Evolutionary conservation across 2,888 invertebrate species (phyloP).

Genomic region (Dugesia japonica): DNA sequence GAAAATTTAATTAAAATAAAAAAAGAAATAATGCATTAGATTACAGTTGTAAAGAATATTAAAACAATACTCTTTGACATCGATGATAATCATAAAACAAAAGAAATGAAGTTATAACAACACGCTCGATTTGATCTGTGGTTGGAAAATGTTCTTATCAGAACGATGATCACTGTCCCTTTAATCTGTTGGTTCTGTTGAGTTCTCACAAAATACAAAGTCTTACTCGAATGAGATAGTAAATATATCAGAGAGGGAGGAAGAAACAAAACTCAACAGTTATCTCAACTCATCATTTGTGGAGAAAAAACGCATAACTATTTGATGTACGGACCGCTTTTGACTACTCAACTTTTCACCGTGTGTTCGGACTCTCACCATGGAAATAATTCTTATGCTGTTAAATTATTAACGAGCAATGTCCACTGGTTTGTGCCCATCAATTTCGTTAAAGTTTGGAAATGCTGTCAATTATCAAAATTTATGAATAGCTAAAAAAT

Average conservation of each 20-base stretch:
- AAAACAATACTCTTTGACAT: constrained; percentile 14
- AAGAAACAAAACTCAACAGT: neutral
- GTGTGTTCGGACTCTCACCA: constrained; percentile 20
- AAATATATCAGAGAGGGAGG: constrained; percentile 9
- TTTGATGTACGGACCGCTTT: constrained; percentile 14
- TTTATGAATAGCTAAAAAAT: neutral
- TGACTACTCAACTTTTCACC: constrained; percentile 16
- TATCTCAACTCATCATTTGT: constrained; percentile 7
- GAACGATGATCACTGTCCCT: constrained; percentile 7
- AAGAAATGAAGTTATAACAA: neutral
- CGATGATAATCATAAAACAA: constrained; percentile 20
- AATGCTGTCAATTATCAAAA: constrained; percentile 5
- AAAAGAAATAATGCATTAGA: neutral
- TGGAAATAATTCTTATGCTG: neutral
- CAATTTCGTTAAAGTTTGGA: constrained; percentile 11
- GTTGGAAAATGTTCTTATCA: constrained; percentile 8
- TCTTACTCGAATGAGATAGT: neutral
- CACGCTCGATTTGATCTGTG: constrained; percentile 20
- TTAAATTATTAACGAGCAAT: constrained; percentile 14
- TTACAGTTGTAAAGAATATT: neutral
- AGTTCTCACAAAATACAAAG: neutral
- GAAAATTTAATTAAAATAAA: no score
- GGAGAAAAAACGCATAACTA: constrained; percentile 4
- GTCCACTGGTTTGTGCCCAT: constrained; percentile 16
- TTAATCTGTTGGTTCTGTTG: constrained; percentile 20